These are phyloP conservation scores for Acromyrmex charruanus DNA, from an alignment of 1,140 invertebrate genomes.

Conservation along the genomic window DNA sequence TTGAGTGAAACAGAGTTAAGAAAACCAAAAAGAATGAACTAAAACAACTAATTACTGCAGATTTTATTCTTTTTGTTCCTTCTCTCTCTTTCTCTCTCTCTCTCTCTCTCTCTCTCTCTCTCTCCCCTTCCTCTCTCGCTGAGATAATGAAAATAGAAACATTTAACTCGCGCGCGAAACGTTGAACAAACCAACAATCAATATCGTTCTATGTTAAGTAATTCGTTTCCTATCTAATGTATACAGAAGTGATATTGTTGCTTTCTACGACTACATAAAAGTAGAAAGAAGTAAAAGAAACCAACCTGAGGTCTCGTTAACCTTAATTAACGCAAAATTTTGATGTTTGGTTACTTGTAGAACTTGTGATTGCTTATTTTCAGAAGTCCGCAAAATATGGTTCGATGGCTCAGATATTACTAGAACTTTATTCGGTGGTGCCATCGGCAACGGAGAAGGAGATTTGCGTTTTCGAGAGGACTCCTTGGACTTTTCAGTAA, in stretches of 20 bases:
- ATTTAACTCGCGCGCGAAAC: no score
- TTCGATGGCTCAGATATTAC: slow-evolving; percentile 67
- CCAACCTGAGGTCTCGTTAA: slow-evolving; percentile 71
- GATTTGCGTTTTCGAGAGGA: slow-evolving; percentile 59
- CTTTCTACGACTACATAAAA: background rate
- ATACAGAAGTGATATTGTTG: background rate
- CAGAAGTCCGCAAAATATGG: slow-evolving; percentile 44
- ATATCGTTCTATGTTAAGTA: background rate
- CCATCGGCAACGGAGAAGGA: slow-evolving; percentile 59
- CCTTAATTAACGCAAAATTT: slow-evolving; percentile 73
- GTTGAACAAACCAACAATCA: background rate
- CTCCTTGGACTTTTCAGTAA: slow-evolving; percentile 13
- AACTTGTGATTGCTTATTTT: slow-evolving; percentile 61
- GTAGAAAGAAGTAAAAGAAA: slow-evolving; percentile 33
- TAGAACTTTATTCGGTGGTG: slow-evolving; percentile 73
- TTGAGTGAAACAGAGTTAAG: no score
- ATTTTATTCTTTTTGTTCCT: no score
- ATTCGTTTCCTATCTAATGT: background rate
- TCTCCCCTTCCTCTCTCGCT: no score
- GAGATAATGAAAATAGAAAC: no score
- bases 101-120: no score
- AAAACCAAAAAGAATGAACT: no score
- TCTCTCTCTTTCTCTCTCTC: no score
- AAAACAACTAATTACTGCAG: no score
- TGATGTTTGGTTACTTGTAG: slow-evolving; percentile 59